A percentile compares a stretch with the other conserved stretches of the same genome.
Conservation (phyloP, 2,888 invertebrate species). For the Dryocosmus kuriphilus region DNA sequence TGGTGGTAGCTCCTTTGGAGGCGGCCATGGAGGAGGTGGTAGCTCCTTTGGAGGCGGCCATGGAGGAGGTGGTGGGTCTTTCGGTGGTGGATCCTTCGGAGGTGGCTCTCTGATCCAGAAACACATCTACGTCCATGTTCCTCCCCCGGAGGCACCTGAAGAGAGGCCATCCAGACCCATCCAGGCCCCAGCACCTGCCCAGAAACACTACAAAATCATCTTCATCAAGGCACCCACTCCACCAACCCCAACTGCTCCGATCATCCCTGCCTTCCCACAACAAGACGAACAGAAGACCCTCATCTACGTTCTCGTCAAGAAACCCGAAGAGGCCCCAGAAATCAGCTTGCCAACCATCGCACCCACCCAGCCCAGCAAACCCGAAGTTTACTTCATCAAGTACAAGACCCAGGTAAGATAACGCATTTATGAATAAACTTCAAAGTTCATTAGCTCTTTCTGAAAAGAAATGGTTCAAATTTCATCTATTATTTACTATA, state of each 20-base stretch:
- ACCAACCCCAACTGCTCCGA: constrained; percentile 89
- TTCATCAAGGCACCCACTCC: constrained; percentile 94
- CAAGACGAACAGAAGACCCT: constrained; percentile 93
- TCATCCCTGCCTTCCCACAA: constrained; percentile 86
- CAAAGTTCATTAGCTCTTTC: too few species aligned
- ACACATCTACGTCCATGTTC: constrained; percentile 94
- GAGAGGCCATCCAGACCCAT: constrained; percentile 84
- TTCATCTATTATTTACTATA: background rate
- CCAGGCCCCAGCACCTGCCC: constrained; percentile 84
- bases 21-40: constrained; percentile 25
- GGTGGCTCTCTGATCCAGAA: constrained; percentile 87
- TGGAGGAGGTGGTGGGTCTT: constrained; percentile 46
- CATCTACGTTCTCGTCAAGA: constrained; percentile 93
- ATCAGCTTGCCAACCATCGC: constrained; percentile 87
- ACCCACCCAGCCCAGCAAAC: constrained; percentile 92
- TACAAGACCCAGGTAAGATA: constrained; percentile 84
- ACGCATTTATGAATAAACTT: background rate
- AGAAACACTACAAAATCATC: constrained; percentile 95
- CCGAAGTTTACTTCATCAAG: constrained; percentile 93
- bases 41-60: constrained; percentile 48
- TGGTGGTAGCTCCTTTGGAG: constrained; percentile 45
- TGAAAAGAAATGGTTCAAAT: too few species aligned
- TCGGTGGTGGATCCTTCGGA: constrained; percentile 68
- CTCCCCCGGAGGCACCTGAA: constrained; percentile 89
- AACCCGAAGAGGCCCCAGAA: constrained; percentile 91